Base-by-base conservation (phyloP, 2,113 vertebrate species). In the Andinoacara biseriatus region DNA sequence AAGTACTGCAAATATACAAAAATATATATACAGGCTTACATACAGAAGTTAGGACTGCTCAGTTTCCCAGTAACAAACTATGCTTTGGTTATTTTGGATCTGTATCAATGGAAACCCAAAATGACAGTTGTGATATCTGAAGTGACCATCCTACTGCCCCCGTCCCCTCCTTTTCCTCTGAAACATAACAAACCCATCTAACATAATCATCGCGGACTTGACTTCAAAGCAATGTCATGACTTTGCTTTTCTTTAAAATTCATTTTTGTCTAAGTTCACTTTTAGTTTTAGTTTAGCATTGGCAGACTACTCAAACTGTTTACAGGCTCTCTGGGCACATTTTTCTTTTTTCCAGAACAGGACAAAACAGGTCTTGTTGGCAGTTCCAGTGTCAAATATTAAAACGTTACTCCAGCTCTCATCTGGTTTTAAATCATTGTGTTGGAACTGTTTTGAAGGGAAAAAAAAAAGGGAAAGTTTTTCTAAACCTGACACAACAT, bases 121-220 rank as follows among this genome's bases (percentile, higher is more conserved):
- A 43, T 80, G 61, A 76, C 61, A 29, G 78, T 59, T 43, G 22
- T 77, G 74, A 65, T 85, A 88, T 90, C 78, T 56, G 63, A 74
- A 15, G 75, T 74, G 82, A 77, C 74, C 85, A 82, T 79, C 88
- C 76, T 40, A 20, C 57, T 54, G 15, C 67, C 13, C 49, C 52
- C 2, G 4, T 40, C 62, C 76, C 83, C 72, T 87, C 69, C 85
- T 86, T 72, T 88, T 92, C 90, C 86, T 91, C 83, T 79, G 31
- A 61, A 29, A 87, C 84, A 90, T 82, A 92, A 87, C 81, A 62
- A 65, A 52, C 10, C 60, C 35, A 20, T 63, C 59, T 38, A 46
- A 83, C 65, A 77, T 63, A 80, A 56, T 78, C 33, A 72, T 76
- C 79, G 49, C 49, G 72, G 80, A 78, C 54, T 57, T 14, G 17